A percentile compares a stretch with the other conserved stretches of the same genome.
phyloP scores from a whole-genome alignment of 2,797 vertebrate species.

The Sebastiscus albofasciatus region DNA sequence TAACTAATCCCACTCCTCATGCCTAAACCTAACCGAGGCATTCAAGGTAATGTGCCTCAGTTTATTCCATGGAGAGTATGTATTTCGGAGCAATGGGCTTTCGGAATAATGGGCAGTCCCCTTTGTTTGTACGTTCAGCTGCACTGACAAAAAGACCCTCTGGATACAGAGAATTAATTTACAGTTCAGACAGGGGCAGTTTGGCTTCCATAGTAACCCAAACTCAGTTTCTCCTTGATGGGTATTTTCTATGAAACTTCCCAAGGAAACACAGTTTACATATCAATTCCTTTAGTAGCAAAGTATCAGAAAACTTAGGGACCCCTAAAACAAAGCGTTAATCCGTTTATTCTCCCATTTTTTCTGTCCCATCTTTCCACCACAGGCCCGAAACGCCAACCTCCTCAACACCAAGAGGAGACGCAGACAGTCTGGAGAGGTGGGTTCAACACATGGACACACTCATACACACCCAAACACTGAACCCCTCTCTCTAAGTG shows the following conservation, averaged over 20 bases:
- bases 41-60: too few species aligned
- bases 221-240: neutral
- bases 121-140: too few species aligned
- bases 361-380: neutral
- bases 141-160: neutral
- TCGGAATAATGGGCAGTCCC: accelerated
- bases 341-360: neutral
- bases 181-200: neutral
- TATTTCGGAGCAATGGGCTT: too few species aligned
- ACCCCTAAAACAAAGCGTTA: neutral
- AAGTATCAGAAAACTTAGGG: neutral
- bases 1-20: too few species aligned
- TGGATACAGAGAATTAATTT: neutral
- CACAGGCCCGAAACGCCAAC: conserved; percentile 53
- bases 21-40: too few species aligned
- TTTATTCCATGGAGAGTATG: too few species aligned
- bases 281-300: neutral
- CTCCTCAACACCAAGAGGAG: conserved; percentile 83
- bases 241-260: neutral
- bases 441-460: conserved; percentile 49
- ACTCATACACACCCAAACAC: conserved; percentile 22
- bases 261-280: neutral
- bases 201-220: neutral
- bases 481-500: conserved; percentile 17
- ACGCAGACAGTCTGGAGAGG: conserved; percentile 89